Percentiles rank a stretch among this genome's conserved stretches.
These are phyloP conservation scores for Chrysochloris asiatica DNA, from an alignment of 2,113 vertebrate genomes.

Conservation along the genomic window DNA sequence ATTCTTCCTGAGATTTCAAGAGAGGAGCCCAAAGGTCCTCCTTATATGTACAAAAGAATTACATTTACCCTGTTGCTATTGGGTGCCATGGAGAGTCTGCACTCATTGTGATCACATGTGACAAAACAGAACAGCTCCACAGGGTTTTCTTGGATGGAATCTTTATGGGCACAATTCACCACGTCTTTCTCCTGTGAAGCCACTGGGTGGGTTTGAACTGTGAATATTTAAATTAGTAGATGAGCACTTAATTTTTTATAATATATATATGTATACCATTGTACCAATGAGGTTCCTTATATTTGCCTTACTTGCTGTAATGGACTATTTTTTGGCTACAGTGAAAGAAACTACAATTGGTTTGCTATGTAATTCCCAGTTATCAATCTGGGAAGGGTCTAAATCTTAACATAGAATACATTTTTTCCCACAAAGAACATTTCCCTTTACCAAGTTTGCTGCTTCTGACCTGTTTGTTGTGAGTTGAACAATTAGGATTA, in stretches of 20 bases:
- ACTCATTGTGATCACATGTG: background rate
- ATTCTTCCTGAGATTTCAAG: slow-evolving; percentile 41
- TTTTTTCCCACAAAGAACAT: background rate
- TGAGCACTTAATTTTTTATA: background rate
- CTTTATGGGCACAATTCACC: background rate
- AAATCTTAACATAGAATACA: background rate
- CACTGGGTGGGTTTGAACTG: background rate
- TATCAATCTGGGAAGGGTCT: background rate
- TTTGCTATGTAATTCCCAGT: background rate
- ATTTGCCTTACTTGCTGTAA: background rate
- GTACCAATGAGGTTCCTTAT: background rate
- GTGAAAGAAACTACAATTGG: slow-evolving; percentile 6
- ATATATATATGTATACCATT: too few species aligned
- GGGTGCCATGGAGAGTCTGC: background rate
- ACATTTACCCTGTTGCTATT: background rate
- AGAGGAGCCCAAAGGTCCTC: background rate
- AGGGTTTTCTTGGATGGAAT: background rate
- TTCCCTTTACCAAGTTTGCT: slow-evolving; percentile 35
- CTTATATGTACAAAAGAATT: slow-evolving; percentile 11
- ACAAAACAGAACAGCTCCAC: background rate
- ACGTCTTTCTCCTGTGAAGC: background rate
- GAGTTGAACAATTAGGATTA: background rate
- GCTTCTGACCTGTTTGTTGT: background rate
- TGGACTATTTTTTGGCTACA: background rate
- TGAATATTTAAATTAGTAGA: background rate